A percentile compares a stretch with the other conserved stretches of the same genome.
Evolutionary conservation across 37 sponge, comb jelly and placozoan genomes (phyloP).

Genomic region (Eunapius fragilis): DNA sequence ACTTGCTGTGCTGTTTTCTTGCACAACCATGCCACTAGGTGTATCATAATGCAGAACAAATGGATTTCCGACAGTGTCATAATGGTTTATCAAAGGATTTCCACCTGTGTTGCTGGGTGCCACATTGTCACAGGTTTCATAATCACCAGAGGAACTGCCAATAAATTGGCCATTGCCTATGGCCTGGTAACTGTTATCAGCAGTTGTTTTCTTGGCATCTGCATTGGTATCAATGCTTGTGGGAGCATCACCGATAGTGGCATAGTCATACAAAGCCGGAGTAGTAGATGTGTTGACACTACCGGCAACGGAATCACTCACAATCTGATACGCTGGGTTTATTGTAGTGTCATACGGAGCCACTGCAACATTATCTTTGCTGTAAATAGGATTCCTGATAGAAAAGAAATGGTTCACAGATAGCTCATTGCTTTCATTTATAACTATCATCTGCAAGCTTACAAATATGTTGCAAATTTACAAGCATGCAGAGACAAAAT

Average conservation of each 20-base stretch:
- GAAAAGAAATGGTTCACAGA: no score
- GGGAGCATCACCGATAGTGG: not conserved
- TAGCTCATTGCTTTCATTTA: no score
- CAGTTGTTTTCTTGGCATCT: not conserved
- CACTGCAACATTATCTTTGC: not conserved
- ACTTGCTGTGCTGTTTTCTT: no score
- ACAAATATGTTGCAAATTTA: no score
- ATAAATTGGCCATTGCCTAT: not conserved
- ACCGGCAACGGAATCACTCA: not conserved
- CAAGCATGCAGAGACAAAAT: no score
- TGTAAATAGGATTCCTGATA: not conserved
- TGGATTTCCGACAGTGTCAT: not conserved
- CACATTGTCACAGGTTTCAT: not conserved
- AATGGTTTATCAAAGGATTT: not conserved
- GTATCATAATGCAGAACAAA: not conserved
- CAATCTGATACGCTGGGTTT: no score
- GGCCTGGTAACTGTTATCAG: not conserved
- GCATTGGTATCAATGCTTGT: not conserved
- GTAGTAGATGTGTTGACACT: not conserved
- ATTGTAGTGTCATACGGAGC: not conserved
- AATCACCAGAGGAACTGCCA: not conserved
- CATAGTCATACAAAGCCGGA: not conserved
- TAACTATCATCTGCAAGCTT: no score
- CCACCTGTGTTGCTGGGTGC: not conserved
- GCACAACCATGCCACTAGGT: no score